These are phyloP conservation scores for Drosophila lowei DNA, from an alignment of 1,140 invertebrate species.

Conservation along the genomic window DNA sequence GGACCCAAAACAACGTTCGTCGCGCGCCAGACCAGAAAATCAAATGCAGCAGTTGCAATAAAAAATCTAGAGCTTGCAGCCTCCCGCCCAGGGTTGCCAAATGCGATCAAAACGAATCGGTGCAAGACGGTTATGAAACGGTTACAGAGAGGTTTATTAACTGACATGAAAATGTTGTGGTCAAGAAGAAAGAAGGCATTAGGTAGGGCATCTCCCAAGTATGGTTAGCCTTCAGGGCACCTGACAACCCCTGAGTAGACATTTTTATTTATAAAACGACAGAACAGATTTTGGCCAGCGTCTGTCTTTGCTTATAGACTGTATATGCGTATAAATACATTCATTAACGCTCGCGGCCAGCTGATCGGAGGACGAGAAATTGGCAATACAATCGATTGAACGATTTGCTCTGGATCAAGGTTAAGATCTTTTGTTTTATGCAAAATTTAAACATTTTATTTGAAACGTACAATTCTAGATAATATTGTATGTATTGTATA, in stretches of 20 bases:
- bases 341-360: conserved; percentile 66
- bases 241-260: conserved; percentile 42
- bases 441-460: conserved; percentile 77
- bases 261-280: conserved; percentile 67
- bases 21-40: conserved; percentile 74
- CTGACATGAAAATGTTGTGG: not conserved
- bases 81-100: conserved; percentile 41
- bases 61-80: conserved; percentile 31
- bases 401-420: conserved; percentile 58
- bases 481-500: conserved; percentile 3
- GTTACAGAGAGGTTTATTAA: conserved; percentile 17
- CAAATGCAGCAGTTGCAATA: conserved; percentile 65
- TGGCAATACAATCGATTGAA: conserved; percentile 31
- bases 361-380: conserved; percentile 58
- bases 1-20: conserved; percentile 71
- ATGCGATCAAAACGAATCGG: not conserved
- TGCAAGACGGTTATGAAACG: conserved; percentile 6
- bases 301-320: conserved; percentile 27
- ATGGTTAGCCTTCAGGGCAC: not conserved
- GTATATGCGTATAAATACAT: conserved; percentile 64
- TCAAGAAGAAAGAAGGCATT: not conserved
- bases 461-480: conserved; percentile 58
- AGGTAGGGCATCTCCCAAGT: not conserved
- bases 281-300: conserved; percentile 38
- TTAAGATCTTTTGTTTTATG: conserved; percentile 35